Evolutionary conservation across 2,113 vertebrate genomes (phyloP).

Genomic region (Anser cygnoides): DNA sequence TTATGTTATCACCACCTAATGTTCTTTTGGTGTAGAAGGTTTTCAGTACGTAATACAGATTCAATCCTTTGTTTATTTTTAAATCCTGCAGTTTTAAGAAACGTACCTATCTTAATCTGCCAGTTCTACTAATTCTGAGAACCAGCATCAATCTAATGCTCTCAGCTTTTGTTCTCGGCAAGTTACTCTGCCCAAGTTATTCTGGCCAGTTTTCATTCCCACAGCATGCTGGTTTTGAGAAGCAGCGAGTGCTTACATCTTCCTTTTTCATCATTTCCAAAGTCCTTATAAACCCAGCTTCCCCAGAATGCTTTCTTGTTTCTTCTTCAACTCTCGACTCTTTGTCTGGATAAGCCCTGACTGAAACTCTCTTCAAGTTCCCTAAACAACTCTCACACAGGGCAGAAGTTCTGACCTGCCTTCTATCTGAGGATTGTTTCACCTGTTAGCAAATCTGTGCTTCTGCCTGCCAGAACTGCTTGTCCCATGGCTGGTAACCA

Average conservation of each 20-base stretch:
- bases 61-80: slow-evolving; percentile 51
- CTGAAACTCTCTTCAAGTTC: not conserved
- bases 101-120: slow-evolving; percentile 36
- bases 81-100: slow-evolving; percentile 24
- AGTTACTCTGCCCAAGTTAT: slow-evolving; percentile 30
- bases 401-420: slow-evolving; percentile 26
- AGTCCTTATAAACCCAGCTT: not conserved
- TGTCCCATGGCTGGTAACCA: not conserved
- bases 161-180: slow-evolving; percentile 22
- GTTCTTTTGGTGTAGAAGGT: not conserved
- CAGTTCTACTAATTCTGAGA: slow-evolving; percentile 29
- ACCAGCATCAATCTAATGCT: slow-evolving; percentile 1
- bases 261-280: not conserved
- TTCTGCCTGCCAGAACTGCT: slow-evolving; percentile 42
- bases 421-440: not conserved
- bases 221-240: not conserved
- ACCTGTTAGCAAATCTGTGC: not conserved
- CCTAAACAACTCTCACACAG: not conserved
- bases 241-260: not conserved
- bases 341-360: not conserved
- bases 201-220: slow-evolving; percentile 23
- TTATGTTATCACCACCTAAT: slow-evolving; percentile 6
- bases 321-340: not conserved
- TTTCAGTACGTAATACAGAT: slow-evolving; percentile 4
- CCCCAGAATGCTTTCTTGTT: not conserved